Percentiles rank a stretch among this genome's conserved stretches.
These are phyloP conservation scores for Eudemis profundana DNA, from an alignment of 2,888 invertebrate genomes.

Conservation along the genomic window DNA sequence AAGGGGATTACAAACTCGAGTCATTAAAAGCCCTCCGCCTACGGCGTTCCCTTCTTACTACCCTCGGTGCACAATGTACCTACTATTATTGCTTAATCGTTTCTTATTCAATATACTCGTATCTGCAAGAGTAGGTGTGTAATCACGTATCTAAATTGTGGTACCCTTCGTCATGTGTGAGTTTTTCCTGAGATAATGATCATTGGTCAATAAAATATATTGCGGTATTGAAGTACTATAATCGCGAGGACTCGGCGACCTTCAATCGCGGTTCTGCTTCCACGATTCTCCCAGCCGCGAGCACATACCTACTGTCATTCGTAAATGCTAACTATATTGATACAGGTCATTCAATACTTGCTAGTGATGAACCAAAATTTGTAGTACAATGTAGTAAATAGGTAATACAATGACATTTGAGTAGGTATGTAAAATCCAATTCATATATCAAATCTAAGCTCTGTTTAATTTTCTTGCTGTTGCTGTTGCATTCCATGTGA, in stretches of 20 bases:
- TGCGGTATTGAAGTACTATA: neutral
- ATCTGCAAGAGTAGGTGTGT: neutral
- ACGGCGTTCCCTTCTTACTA: too few species aligned
- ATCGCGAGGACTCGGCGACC: slow-evolving; percentile 17
- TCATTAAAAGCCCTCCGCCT: too few species aligned
- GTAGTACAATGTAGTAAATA: too few species aligned
- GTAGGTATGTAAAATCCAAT: too few species aligned
- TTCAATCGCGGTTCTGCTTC: slow-evolving; percentile 16
- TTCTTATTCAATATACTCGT: slow-evolving; percentile 2
- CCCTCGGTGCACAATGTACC: too few species aligned
- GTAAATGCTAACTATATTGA: neutral
- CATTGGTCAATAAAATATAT: slow-evolving; percentile 27
- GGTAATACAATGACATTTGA: too few species aligned
- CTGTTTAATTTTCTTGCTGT: too few species aligned
- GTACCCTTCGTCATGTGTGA: slow-evolving; percentile 5
- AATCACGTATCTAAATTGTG: slow-evolving; percentile 23
- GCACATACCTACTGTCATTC: slow-evolving; percentile 1
- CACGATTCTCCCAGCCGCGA: slow-evolving; percentile 3
- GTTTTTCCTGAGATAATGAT: slow-evolving; percentile 19
- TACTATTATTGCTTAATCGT: slow-evolving; percentile 13
- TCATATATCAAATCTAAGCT: too few species aligned
- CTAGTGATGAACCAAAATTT: too few species aligned
- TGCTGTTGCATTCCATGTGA: too few species aligned
- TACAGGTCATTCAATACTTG: too few species aligned
- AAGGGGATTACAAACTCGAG: too few species aligned